Evolutionary conservation across 2,113 vertebrate species (phyloP), one percentile per base, ranked within the genome.

Genomic region (Anoplopoma fimbria): DNA sequence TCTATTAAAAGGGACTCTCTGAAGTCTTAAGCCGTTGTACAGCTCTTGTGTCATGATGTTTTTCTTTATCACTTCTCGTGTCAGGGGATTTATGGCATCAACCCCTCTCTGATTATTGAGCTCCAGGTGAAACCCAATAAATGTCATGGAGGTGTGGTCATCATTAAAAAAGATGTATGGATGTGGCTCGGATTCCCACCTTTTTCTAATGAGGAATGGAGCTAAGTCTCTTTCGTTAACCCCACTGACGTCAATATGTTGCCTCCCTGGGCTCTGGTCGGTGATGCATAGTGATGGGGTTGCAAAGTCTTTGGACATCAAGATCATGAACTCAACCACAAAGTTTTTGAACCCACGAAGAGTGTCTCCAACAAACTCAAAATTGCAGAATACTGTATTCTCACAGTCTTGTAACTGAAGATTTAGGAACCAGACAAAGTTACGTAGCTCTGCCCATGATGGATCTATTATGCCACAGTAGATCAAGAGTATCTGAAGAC

Each of bases 231-330:
- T 95, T 69, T 98, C 97, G 0, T n/a, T 79, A 0, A 94, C 60
- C 0, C 89, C 90, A 12, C 92, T 88, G 80, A 95, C 67, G 70
- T 84, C 58, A 40, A 88, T 1, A 0, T 23, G 19, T 21, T 75
- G 74, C 31, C 19, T 93, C 1, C 96, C 97, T 0, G 95, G 95
- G 61, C 97, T 98, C 40, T 98, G 93, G 80, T 98, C 97, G 1
- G 95, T 95, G 69, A 96, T 97, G 34, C 87, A 91, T 0, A 97
- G 92, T 2, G 97, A 97, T 0, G 97, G 97, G 0, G 97, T 98
- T 23, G 97, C 96, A 45, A 98, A 98, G 85, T 98, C 97, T 62
- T 96, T 96, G 0, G 97, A 97, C 97, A 98, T 98, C 19, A 96
- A 81, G 83, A 97, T 96, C 97, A 98, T 97, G 91, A 97, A 98